Percentiles rank a stretch among this genome's conserved stretches.
phyloP scores from a whole-genome alignment of 2,113 vertebrate species.

The Petrocephalus microphthalmus region DNA sequence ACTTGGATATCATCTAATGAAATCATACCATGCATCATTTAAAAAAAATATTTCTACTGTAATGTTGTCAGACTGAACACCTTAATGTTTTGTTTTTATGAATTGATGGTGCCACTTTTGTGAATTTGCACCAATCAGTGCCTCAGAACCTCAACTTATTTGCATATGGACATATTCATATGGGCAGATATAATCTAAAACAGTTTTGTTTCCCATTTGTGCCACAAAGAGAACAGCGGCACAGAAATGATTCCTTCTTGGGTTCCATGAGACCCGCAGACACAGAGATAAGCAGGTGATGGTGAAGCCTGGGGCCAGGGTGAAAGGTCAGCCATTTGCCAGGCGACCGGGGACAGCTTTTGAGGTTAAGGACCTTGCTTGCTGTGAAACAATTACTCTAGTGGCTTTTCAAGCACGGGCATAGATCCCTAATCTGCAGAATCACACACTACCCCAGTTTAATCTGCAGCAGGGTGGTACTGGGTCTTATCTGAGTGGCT shows the following conservation, averaged over 20 bases:
- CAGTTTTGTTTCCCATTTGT: not conserved
- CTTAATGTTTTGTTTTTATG: not conserved
- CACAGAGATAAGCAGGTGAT: not conserved
- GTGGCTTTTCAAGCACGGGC: not conserved
- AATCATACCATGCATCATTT: not conserved
- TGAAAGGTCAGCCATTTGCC: not conserved
- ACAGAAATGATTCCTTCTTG: not conserved
- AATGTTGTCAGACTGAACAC: not conserved
- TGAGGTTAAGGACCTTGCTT: not conserved
- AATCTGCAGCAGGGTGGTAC: not conserved
- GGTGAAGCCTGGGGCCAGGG: not conserved
- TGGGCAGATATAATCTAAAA: not conserved
- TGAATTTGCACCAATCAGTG: not conserved
- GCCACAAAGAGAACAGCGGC: not conserved
- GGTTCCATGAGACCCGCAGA: not conserved
- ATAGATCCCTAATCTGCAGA: not conserved
- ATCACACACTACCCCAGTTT: not conserved
- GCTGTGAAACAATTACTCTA: not conserved
- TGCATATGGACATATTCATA: not conserved
- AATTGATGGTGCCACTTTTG: not conserved
- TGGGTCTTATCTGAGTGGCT: not conserved
- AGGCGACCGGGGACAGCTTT: not conserved
- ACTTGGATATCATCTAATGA: not conserved
- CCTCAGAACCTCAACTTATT: not conserved
- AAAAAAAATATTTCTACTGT: not conserved